Base-by-base conservation (phyloP, 2,113 vertebrate species). In the Cyanistes caeruleus region DNA sequence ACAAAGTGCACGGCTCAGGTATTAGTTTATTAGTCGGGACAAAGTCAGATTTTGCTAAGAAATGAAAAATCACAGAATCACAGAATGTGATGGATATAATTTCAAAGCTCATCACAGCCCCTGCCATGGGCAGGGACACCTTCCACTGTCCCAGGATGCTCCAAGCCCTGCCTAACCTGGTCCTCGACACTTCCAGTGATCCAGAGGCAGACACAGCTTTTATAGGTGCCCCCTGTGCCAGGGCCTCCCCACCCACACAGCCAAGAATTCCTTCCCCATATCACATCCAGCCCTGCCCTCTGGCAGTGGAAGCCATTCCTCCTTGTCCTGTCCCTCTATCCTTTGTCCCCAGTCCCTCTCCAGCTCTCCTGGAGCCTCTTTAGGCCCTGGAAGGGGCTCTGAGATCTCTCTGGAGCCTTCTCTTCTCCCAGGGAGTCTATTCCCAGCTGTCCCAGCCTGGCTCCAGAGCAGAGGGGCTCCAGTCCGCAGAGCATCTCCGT, bases 401-500 rank as follows among this genome's bases (percentile, higher is more conserved):
- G 8, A 76, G 11, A 0, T 89, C 24, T 35, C 9, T 23, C 3
- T 11, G 33, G 48, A 60, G 0, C 15, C 37, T 53, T 60, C 39
- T 12, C 33, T 3, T n/a, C 15, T 25, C 0, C 62, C 51, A 22
- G 9, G 0, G 18, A 51, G 39, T 39, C 39, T 39, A 30, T 0
- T 1, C 25, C 10, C 31, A 56, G 28, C 39, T 53, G 53, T 39
- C 9, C 30, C 53, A 75, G 62, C 11, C 55, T 75, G 53, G 28
- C 16, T 48, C 27, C n/a, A 46, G 37, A n/a, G 52, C 27, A 74
- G 68, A 46, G 60, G 22, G 11, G 30, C 24, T 62, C n/a, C 62
- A 76, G n/a, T 11, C 15, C 41, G 31, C 0, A 4, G 41, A 62
- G 21, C 25, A 69, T 0, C 41, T 69, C 22, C 0, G 0, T 1